These are phyloP conservation scores for Lathronympha strigana DNA, from an alignment of 2,888 invertebrate species.

Conservation along the genomic window DNA sequence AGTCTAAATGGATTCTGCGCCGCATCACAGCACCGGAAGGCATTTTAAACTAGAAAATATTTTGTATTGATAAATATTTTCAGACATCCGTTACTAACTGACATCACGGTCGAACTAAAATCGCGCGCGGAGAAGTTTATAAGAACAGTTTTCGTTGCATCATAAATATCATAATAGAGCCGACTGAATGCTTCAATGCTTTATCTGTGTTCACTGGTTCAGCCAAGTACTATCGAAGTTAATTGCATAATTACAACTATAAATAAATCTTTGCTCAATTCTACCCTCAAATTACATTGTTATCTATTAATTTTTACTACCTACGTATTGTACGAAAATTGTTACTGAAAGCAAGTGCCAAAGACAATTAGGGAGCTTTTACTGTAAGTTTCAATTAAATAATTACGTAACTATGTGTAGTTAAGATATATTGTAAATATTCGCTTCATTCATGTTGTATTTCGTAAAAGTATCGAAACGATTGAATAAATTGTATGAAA, in stretches of 20 bases:
- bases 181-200: too few species aligned
- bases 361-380: slow-evolving; percentile 79
- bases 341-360: slow-evolving; percentile 76
- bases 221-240: neutral
- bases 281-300: neutral
- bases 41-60: too few species aligned
- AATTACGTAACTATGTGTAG: slow-evolving; percentile 47
- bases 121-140: too few species aligned
- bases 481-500: slow-evolving; percentile 71
- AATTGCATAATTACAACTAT: neutral
- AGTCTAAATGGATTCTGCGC: too few species aligned
- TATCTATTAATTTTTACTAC: slow-evolving; percentile 9
- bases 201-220: too few species aligned
- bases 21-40: too few species aligned
- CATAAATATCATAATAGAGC: too few species aligned
- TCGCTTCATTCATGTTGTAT: slow-evolving; percentile 73
- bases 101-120: too few species aligned
- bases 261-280: slow-evolving; percentile 24
- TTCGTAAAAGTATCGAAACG: slow-evolving; percentile 64
- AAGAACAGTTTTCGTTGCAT: too few species aligned
- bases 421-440: slow-evolving; percentile 56
- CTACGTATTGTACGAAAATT: slow-evolving; percentile 44
- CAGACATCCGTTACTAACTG: too few species aligned
- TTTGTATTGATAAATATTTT: too few species aligned
- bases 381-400: slow-evolving; percentile 63